A percentile compares a stretch with the other conserved stretches of the same genome.
These are phyloP conservation scores for Varanus komodoensis DNA, from an alignment of 2,113 vertebrate genomes.

Conservation along the genomic window DNA sequence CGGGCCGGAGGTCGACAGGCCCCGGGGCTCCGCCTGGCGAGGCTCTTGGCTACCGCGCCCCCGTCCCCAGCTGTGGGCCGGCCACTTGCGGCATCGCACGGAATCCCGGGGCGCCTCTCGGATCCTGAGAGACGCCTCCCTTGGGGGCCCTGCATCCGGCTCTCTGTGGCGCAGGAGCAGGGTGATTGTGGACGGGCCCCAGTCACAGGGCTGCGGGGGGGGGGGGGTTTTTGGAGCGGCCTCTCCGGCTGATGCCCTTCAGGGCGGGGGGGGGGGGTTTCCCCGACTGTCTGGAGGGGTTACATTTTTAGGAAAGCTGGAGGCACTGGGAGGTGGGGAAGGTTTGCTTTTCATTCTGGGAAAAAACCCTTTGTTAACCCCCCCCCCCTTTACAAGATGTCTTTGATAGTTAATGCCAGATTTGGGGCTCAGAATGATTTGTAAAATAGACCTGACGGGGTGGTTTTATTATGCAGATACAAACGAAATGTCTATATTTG, in stretches of 20 bases:
- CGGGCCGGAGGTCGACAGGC: neutral
- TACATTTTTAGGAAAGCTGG: too few relatives aligned
- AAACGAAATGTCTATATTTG: neutral
- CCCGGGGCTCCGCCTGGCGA: too few relatives aligned
- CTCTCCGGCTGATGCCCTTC: neutral
- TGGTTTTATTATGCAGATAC: neutral
- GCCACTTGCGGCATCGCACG: neutral
- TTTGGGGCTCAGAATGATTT: neutral
- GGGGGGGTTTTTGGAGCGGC: too few relatives aligned
- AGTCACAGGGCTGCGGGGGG: neutral
- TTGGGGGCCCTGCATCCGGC: neutral
- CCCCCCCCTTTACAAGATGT: neutral
- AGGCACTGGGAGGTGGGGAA: too few relatives aligned
- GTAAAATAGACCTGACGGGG: neutral
- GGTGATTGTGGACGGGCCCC: neutral
- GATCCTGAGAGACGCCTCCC: neutral
- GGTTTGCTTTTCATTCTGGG: neutral
- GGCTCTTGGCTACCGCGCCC: too few relatives aligned
- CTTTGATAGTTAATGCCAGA: too few relatives aligned
- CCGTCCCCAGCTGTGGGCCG: neutral
- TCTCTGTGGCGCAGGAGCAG: neutral
- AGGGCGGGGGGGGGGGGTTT: fast-evolving
- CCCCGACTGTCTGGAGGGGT: too few relatives aligned
- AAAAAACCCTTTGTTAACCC: neutral
- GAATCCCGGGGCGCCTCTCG: too few relatives aligned